phyloP scores from a whole-genome alignment of 2,888 invertebrate genomes.

The Aleiodes leptofemur region DNA sequence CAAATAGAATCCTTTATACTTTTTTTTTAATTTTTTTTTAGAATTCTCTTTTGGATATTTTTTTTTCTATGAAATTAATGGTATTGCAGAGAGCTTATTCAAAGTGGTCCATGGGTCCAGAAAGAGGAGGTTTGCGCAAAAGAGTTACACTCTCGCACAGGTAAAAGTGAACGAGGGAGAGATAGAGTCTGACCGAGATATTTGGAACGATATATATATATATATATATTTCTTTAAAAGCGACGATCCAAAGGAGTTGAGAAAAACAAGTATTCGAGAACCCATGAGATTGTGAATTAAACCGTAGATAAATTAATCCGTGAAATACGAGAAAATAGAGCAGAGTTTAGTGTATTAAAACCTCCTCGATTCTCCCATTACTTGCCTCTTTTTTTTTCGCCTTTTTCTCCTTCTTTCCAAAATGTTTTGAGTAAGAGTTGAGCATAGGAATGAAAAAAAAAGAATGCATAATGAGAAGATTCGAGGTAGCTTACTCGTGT shows the following conservation, averaged over 20 bases:
- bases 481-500: constrained; percentile 19
- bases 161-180: constrained; percentile 32
- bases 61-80: constrained; percentile 25
- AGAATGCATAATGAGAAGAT: constrained; percentile 31
- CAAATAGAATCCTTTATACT: neutral
- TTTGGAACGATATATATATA: constrained; percentile 31
- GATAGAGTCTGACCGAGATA: constrained; percentile 33
- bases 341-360: constrained; percentile 9
- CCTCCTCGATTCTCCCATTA: constrained; percentile 4
- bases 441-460: constrained; percentile 15
- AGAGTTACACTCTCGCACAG: constrained; percentile 18
- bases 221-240: constrained; percentile 25
- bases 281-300: constrained; percentile 34
- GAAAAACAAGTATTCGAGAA: constrained; percentile 24
- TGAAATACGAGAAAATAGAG: constrained; percentile 30
- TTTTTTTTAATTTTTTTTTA: neutral
- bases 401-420: too few relatives aligned
- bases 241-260: constrained; percentile 30
- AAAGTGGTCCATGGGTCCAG: constrained; percentile 20
- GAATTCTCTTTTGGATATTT: constrained; percentile 10
- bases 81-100: constrained; percentile 23
- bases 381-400: neutral
- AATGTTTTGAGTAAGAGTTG: constrained; percentile 19
- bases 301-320: constrained; percentile 32
- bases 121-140: constrained; percentile 33